Evolutionary conservation across 1,140 invertebrate genomes (phyloP).

Genomic region (Neodiprion fabricii): DNA sequence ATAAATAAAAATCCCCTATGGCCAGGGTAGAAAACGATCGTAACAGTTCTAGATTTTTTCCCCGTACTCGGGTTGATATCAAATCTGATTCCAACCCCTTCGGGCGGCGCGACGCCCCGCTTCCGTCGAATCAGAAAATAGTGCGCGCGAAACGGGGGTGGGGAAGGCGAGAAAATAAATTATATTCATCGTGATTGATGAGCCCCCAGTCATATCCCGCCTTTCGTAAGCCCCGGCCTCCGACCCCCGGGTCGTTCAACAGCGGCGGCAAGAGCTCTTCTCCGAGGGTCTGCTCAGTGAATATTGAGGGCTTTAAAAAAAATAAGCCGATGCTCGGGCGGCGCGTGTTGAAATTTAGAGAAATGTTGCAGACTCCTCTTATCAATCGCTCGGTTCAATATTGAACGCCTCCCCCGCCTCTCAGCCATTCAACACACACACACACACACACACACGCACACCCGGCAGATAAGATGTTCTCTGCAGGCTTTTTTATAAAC

Average conservation of each 20-base stretch:
- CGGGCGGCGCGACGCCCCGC: neutral
- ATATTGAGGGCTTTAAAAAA: neutral
- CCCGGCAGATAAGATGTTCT: neutral
- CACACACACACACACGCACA: neutral
- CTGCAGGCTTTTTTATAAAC: neutral
- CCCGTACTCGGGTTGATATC: too few relatives aligned
- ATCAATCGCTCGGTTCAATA: neutral
- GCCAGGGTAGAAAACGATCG: too few relatives aligned
- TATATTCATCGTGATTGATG: constrained; percentile 53
- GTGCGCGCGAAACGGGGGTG: neutral
- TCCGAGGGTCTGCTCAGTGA: neutral
- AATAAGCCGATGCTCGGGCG: neutral
- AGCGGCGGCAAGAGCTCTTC: constrained; percentile 24
- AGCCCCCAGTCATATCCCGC: constrained; percentile 47
- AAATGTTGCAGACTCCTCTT: neutral
- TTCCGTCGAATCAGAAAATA: constrained; percentile 20
- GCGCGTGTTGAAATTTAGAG: neutral
- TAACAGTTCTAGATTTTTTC: too few relatives aligned
- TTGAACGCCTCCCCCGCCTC: neutral
- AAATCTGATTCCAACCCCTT: constrained; percentile 11
- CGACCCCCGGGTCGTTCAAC: constrained; percentile 24
- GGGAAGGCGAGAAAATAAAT: constrained; percentile 43
- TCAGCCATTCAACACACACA: neutral
- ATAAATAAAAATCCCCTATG: too few relatives aligned
- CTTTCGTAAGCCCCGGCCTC: constrained; percentile 25